Evolutionary conservation across 2,113 vertebrate genomes (phyloP), one percentile per base, ranked within the genome.

Genomic region (Opisthocomus hoazin): DNA sequence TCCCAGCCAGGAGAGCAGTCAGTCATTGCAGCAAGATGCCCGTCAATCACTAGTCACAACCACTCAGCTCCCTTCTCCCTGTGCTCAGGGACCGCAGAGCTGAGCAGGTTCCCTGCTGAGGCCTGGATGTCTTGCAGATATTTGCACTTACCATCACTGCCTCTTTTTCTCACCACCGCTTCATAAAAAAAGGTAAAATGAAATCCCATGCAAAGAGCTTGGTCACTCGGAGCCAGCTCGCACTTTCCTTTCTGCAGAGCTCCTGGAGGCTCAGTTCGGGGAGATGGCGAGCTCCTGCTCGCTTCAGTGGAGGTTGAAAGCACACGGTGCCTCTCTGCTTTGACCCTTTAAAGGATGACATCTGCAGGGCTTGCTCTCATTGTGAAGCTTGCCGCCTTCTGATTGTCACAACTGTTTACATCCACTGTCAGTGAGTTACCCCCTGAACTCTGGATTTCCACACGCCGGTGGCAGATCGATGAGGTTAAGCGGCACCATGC

Each of bases 191-290:
- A n/a, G 32, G 24, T 71, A 23, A 90, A 70, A 37, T 82, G 32
- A 86, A 83, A 87, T 94, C 39, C 71, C 17, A 51, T 90, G 78
- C 93, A 94, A 96, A 95, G 75, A 85, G 66, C 23, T 70, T 36
- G 16, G n/a, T 58, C 32, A 45, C 79, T 87, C 54, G 6, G 8
- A 6, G 4, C 39, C 10, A 15, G 50, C 65, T 82, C 54, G 81
- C 60, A 34, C 70, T 91, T 92, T 87, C 23, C 84, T 93, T 88
- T 91, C 80, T 65, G 70, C 75, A 85, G 41, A 51, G 32, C 41
- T 76, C 74, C 50, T 32, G 50, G 63, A 82, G 50, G 45, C 69
- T 69, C 57, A 39, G 37, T 71, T 80, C 45, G 18, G n/a, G n/a
- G n/a, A 73, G 71, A 39, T 45, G 41, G 12, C 71, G 73, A 95